Evolutionary conservation across 2,113 vertebrate genomes (phyloP), one percentile per base, ranked within the genome.

Genomic region (Notarius quadriscutis): DNA sequence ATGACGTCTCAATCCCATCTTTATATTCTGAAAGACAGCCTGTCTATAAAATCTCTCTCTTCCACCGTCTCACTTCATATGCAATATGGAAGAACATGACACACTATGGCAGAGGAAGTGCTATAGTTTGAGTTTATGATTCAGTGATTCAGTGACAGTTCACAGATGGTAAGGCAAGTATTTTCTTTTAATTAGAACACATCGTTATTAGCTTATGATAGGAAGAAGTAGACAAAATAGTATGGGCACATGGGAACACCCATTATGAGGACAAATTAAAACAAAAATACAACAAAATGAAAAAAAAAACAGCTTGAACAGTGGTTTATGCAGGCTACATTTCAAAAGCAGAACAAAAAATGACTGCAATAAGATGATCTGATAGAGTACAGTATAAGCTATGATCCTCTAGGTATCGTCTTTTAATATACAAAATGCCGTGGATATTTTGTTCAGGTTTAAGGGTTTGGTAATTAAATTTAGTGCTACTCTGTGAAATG

Each of bases 131-230:
- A 71, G 22, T 90, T 86, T 50, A 78, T 30, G 81, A 84, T 80
- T 86, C 84, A 86, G 55, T 86, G 85, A 90, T 87, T 83, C 60
- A 81, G 82, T 85, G 83, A 88, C 85, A 81, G 65, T 62, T 86
- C n/a, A 34, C 84, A 90, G 84, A 88, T 86, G 87, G 83, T 87
- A 86, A 88, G 81, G 84, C 87, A 75, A 30, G 12, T 30, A 84
- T 60, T 81, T 84, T 81, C 62, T 55, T 91, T 89, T 91, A 91
- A 91, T 91, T 87, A 89, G 65, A 51, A 90, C 82, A 88, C 86
- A 79, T 88, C 78, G 87, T 78, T 81, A 67, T 84, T 91, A 91
- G 90, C 90, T 91, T 91, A 89, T 91, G 86, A 88, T 85, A 88
- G 82, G 84, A 88, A 74, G 86, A 87, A 82, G 72, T 53, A 85